phyloP scores from a whole-genome alignment of 2,113 vertebrate genomes.

The Chlamydotis undulata region DNA sequence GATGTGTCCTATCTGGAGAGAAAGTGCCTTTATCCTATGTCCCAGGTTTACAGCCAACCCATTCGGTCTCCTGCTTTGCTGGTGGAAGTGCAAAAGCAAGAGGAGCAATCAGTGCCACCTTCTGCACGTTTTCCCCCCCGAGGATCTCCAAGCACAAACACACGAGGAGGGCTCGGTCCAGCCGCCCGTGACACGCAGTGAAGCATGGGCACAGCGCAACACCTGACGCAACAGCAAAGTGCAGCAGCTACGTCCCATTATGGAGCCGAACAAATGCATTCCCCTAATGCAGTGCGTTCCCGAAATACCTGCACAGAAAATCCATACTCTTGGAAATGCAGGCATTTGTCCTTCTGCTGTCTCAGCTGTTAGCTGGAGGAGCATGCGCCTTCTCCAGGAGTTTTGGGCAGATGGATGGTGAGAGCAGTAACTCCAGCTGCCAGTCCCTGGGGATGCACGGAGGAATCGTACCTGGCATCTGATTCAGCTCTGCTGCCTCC shows the following conservation, averaged over 20 bases:
- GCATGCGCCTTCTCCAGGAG: not conserved
- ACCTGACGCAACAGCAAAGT: not conserved
- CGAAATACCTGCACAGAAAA: not conserved
- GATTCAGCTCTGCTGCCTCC: constrained; percentile 34
- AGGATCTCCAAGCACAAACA: not conserved
- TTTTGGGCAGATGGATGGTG: not conserved
- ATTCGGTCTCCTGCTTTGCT: no score
- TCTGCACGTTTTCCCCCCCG: fast-evolving
- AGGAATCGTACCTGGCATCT: constrained; percentile 36
- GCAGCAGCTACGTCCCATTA: not conserved
- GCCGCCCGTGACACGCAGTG: fast-evolving
- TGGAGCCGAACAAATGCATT: not conserved
- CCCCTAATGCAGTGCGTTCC: fast-evolving
- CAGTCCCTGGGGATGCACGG: not conserved
- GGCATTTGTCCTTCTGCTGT: not conserved
- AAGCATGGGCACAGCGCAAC: fast-evolving
- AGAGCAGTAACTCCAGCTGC: not conserved
- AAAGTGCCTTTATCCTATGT: not conserved
- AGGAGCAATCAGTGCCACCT: not conserved
- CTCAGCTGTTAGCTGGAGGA: not conserved
- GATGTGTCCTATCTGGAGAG: not conserved
- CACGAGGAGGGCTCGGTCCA: fast-evolving
- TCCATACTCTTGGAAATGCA: not conserved
- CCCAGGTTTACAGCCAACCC: not conserved
- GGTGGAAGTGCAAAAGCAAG: fast-evolving